Conservation (phyloP, 2,113 vertebrate genomes). For the Eptesicus fuscus region DNA sequence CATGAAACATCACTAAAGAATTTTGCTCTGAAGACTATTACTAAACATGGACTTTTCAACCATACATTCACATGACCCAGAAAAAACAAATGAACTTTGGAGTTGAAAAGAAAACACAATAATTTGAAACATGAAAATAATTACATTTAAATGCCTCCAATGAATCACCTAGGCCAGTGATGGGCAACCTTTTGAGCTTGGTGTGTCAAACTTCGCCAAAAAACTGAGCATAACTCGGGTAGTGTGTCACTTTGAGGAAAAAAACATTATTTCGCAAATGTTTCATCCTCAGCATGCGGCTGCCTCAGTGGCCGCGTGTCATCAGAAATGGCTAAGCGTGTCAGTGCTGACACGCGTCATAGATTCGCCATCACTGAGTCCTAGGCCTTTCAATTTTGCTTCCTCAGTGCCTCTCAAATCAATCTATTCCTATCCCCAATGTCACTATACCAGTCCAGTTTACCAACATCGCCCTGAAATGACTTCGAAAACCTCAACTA, state of each 20-base stretch:
- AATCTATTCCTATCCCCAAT: not conserved
- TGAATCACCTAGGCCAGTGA: not conserved
- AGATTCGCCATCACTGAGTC: too few species aligned
- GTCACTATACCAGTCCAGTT: not conserved
- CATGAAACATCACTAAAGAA: slow-evolving; percentile 15
- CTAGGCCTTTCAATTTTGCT: not conserved
- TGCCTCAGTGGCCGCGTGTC: too few species aligned
- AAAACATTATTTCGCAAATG: too few species aligned
- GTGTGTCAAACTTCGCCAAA: too few species aligned
- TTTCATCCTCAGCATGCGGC: too few species aligned
- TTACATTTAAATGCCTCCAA: not conserved
- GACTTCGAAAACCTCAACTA: not conserved
- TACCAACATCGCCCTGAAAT: not conserved
- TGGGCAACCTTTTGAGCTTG: too few species aligned
- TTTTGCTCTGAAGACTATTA: slow-evolving; percentile 30
- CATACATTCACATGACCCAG: not conserved
- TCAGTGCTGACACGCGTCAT: too few species aligned
- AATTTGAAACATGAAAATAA: not conserved
- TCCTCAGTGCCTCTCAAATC: slow-evolving; percentile 1
- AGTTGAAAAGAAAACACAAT: not conserved
- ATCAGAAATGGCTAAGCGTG: too few species aligned
- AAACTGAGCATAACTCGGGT: too few species aligned
- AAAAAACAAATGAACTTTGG: not conserved
- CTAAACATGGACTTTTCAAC: slow-evolving; percentile 38
- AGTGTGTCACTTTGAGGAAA: too few species aligned